Evolutionary conservation across 53 echinoderm and acorn worm species (phyloP).

Genomic region (Actinopyga echinites): DNA sequence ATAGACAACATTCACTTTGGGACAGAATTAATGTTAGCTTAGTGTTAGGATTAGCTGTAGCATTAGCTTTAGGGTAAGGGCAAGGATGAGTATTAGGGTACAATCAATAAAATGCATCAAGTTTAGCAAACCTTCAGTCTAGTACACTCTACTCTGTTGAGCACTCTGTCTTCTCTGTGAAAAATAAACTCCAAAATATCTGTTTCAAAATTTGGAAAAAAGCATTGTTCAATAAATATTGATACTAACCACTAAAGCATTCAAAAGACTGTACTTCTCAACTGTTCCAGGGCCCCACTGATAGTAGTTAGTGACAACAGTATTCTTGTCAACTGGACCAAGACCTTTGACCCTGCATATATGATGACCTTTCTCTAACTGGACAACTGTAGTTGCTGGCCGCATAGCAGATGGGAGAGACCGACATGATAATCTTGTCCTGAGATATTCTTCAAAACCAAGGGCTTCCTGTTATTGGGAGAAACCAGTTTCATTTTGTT

Average conservation of each 20-base stretch:
- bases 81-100: too few relatives aligned
- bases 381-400: conserved; percentile 64
- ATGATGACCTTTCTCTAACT: conserved; percentile 69
- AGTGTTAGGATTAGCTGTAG: too few relatives aligned
- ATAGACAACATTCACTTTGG: too few relatives aligned
- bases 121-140: too few relatives aligned
- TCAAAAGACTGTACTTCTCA: conserved; percentile 59
- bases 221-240: not conserved
- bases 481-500: not conserved
- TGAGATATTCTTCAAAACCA: conserved; percentile 64
- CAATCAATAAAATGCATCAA: too few relatives aligned
- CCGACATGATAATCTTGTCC: conserved; percentile 58
- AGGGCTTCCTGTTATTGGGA: conserved; percentile 66
- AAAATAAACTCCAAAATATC: too few relatives aligned
- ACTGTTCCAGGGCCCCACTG: conserved; percentile 85
- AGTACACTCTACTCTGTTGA: too few relatives aligned
- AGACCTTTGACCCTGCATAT: conserved; percentile 77
- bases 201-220: not conserved
- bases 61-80: too few relatives aligned
- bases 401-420: conserved; percentile 63
- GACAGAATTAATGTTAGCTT: too few relatives aligned
- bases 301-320: conserved; percentile 95
- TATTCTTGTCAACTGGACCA: conserved; percentile 70
- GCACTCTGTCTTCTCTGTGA: too few relatives aligned
- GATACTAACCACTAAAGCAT: conserved; percentile 72